Evolutionary conservation across 92 coral and sea anemone genomes (phyloP).

Genomic region (Epizoanthus scotinus): DNA sequence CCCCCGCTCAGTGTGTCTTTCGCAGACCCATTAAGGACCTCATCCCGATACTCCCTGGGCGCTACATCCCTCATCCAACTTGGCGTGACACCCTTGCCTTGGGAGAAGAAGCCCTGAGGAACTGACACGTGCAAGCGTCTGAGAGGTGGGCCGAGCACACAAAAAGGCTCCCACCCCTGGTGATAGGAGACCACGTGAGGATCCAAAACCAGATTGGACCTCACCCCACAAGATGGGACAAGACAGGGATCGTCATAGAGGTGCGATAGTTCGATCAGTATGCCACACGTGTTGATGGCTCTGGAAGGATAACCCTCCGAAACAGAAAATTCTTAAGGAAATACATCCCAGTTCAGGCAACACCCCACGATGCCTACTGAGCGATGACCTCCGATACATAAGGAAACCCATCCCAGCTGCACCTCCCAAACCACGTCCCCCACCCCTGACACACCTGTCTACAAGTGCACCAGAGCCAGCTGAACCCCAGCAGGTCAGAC

Average conservation of each 20-base stretch:
- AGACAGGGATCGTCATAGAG: slow-evolving; percentile 43
- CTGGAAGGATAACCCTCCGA: slow-evolving; percentile 51
- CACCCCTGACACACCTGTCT: not conserved
- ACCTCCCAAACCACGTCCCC: not conserved
- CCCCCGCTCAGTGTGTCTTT: no score
- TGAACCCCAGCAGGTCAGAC: not conserved
- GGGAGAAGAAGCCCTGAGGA: no score
- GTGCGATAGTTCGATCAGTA: slow-evolving; percentile 63
- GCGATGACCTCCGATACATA: slow-evolving; percentile 44
- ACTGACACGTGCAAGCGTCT: no score
- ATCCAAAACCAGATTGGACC: slow-evolving; percentile 57
- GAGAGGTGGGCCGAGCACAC: no score
- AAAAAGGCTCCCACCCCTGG: no score
- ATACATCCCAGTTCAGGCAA: slow-evolving; percentile 35
- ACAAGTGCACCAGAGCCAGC: slow-evolving; percentile 3
- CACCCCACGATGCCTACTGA: slow-evolving; percentile 47
- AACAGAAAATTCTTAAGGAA: slow-evolving; percentile 52
- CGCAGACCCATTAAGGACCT: no score
- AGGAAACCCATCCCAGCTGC: not conserved
- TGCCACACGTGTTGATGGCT: slow-evolving; percentile 39
- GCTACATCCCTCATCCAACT: no score
- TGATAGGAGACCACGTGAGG: slow-evolving; percentile 46
- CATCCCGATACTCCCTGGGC: no score
- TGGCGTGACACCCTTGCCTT: no score
- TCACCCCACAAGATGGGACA: slow-evolving; percentile 59